Conservation (phyloP, 1,140 invertebrate genomes). For the Drosophila baimaii region DNA sequence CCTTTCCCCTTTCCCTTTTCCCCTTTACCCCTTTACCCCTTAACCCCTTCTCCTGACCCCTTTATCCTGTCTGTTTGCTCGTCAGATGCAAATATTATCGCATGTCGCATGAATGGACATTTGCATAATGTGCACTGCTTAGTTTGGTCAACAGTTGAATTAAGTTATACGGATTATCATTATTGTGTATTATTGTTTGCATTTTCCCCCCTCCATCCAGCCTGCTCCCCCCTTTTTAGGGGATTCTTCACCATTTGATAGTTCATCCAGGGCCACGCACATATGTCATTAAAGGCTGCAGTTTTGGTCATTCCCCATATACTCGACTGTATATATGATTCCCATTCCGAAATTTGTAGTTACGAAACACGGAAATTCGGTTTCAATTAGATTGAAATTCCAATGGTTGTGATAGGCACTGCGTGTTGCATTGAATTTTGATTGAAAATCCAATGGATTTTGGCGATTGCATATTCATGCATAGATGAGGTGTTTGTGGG, state of each 20-base stretch:
- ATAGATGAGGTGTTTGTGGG: background rate
- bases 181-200: slow-evolving; percentile 39
- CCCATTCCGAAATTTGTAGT: background rate
- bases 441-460: background rate
- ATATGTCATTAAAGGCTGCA: slow-evolving; percentile 12
- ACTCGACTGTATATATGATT: no score
- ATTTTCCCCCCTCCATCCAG: background rate
- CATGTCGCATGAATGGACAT: slow-evolving; percentile 48
- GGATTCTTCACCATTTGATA: slow-evolving; percentile 7
- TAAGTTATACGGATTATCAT: slow-evolving; percentile 50
- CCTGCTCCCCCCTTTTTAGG: background rate
- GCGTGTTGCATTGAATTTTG: slow-evolving; percentile 10
- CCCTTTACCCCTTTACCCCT: background rate
- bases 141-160: slow-evolving; percentile 59
- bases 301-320: background rate
- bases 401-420: background rate
- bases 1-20: background rate
- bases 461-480: background rate
- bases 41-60: background rate
- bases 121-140: slow-evolving; percentile 67
- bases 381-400: slow-evolving; percentile 5
- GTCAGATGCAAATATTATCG: slow-evolving; percentile 55
- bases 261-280: slow-evolving; percentile 1
- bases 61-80: slow-evolving; percentile 20
- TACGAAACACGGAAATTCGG: slow-evolving; percentile 1